Conservation (phyloP, 2,797 vertebrate genomes). For the Zalophus californianus region DNA sequence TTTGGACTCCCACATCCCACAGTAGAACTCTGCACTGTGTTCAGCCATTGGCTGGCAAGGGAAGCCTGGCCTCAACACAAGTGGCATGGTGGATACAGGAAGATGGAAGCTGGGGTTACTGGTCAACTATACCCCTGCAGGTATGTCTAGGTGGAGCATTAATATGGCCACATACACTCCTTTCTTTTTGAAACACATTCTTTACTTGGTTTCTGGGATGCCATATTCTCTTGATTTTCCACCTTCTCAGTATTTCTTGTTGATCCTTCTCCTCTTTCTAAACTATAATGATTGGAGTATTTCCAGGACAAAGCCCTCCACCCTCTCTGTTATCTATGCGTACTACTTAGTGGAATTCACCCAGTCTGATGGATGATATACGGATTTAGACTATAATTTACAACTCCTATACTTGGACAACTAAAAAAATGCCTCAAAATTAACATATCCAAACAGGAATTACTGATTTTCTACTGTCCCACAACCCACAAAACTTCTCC, state of each 20-base stretch:
- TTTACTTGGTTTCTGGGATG: background rate
- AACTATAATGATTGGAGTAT: background rate
- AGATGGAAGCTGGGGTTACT: background rate
- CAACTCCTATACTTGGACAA: background rate
- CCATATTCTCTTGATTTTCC: background rate
- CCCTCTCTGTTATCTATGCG: background rate
- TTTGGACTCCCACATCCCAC: background rate
- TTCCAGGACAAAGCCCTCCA: background rate
- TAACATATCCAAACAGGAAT: background rate
- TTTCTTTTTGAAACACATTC: background rate
- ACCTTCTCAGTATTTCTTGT: background rate
- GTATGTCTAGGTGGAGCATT: background rate
- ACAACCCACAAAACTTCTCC: background rate
- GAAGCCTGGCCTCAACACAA: background rate
- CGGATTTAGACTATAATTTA: slow-evolving; percentile 12
- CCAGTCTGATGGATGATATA: background rate
- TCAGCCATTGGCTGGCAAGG: background rate
- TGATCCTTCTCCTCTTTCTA: slow-evolving; percentile 5
- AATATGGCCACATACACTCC: background rate
- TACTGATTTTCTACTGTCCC: slow-evolving; percentile 11
- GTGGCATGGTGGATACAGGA: background rate
- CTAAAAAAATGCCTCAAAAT: background rate
- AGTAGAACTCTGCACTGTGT: background rate
- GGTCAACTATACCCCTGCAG: background rate
- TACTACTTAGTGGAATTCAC: background rate